Base-by-base conservation (phyloP, 2,113 vertebrate species). In the Siniperca knerii region DNA sequence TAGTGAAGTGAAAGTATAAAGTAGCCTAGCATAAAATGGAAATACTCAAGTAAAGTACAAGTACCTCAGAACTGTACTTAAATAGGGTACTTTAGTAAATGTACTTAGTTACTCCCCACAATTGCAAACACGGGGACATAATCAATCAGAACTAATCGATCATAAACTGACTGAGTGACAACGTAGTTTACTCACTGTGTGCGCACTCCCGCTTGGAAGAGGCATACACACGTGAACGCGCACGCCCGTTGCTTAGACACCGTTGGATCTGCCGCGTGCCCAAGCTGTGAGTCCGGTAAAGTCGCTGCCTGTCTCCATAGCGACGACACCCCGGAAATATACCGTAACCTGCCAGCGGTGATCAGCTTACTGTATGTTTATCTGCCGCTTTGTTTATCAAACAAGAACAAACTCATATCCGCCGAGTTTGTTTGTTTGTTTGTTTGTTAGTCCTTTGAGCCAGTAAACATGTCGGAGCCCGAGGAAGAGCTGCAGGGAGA, bases 311-410 rank as follows among this genome's bases (percentile, higher is more conserved):
- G 89, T 93, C 84, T 58, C 90, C 89, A 92, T 93, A 77, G 91
- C 75, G 72, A 93, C 92, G 50, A 67, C 18, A 92, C 85, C 76
- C 90, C 93, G 92, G 93, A 93, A 94, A 89, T 80, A 86, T 77
- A 87, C 70, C 2, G 71, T 25, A 64, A 42, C 76, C 37, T 21
- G 62, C 40, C 50, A 9, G 40, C 13, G 18, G 54, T 82, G 84
- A 89, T 78, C 80, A 79, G 85, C 82, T 87, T 83, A 90, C 25
- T 42, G 58, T 44, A 7, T 44, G 35, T 68, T 58, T 23, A 61
- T 67, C 86, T 74, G 44, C 25, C 57, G 61, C 18, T 61, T 48
- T 77, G 83, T 86, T 70, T 71, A 78, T 75, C 68, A 58, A 20
- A 40, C 5, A 71, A 23, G 18, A 81, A 62, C 29, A 23, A 68